Conservation (phyloP, 2,888 invertebrate genomes). For the Acronicta psi region DNA sequence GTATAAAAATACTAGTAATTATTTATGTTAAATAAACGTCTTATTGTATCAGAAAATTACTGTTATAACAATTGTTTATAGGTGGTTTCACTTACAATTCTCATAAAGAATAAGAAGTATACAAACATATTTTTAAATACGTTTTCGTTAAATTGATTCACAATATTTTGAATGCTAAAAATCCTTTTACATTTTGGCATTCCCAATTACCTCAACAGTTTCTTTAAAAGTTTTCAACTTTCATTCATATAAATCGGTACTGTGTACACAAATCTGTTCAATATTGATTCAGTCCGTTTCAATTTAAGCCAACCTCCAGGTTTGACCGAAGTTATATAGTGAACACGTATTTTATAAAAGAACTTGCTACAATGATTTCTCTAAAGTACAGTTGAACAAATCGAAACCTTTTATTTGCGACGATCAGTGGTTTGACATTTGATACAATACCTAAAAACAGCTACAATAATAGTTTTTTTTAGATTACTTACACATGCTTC, state of each 20-base stretch:
- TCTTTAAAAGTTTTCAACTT: background rate
- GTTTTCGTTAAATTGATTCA: no score
- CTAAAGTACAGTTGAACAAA: conserved; percentile 5
- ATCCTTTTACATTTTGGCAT: background rate
- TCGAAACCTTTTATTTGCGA: background rate
- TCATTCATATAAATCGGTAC: background rate
- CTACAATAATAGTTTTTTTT: background rate
- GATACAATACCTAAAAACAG: background rate
- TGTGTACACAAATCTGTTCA: conserved; percentile 13
- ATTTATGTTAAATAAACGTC: background rate
- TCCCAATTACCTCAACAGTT: background rate
- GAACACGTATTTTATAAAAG: conserved; percentile 6
- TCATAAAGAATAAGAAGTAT: conserved; percentile 1
- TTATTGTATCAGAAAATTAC: background rate
- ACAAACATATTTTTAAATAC: background rate
- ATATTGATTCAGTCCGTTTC: conserved; percentile 21
- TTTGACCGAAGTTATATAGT: conserved; percentile 12
- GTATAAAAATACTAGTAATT: conserved; percentile 18
- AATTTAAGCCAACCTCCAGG: conserved; percentile 7
- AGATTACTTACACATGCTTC: conserved; percentile 3
- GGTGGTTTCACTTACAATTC: conserved; percentile 7
- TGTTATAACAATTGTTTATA: conserved; percentile 6
- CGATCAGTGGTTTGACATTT: background rate
- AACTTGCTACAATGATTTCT: background rate
- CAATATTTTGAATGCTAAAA: background rate